phyloP scores from a whole-genome alignment of 1,140 invertebrate genomes.

The Aphis gossypii region DNA sequence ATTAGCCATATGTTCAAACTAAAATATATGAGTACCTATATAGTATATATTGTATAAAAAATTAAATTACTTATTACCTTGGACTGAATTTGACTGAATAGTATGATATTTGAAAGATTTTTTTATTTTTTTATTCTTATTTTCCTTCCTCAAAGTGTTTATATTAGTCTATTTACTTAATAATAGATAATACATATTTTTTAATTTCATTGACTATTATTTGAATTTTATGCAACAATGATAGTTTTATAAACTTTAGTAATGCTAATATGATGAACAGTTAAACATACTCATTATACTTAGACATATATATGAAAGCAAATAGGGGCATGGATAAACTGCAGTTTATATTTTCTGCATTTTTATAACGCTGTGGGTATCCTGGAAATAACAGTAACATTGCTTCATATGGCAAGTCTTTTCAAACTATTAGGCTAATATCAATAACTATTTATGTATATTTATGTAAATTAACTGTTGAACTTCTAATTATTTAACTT shows the following conservation, averaged over 20 bases:
- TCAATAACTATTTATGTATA: not conserved
- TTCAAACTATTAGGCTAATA: not conserved
- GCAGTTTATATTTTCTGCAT: not conserved
- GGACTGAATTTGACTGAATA: too few relatives aligned
- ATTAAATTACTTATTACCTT: not conserved
- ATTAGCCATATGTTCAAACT: not conserved
- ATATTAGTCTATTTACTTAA: not conserved
- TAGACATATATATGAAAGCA: not conserved
- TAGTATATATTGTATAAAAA: not conserved
- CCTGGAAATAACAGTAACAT: slow-evolving; percentile 19
- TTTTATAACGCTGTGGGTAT: slow-evolving; percentile 5
- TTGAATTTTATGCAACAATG: not conserved
- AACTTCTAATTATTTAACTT: not conserved
- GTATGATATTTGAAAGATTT: too few relatives aligned
- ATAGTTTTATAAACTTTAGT: not conserved
- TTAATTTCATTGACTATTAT: not conserved
- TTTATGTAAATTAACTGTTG: not conserved
- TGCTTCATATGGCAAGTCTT: not conserved
- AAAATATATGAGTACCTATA: not conserved
- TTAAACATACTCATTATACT: not conserved
- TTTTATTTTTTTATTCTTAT: not conserved
- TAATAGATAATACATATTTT: not conserved
- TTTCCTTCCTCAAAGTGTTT: not conserved
- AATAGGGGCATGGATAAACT: not conserved
- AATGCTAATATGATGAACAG: not conserved